Evolutionary conservation across 2,113 vertebrate genomes (phyloP).

Genomic region (Atherinomorus stipes): DNA sequence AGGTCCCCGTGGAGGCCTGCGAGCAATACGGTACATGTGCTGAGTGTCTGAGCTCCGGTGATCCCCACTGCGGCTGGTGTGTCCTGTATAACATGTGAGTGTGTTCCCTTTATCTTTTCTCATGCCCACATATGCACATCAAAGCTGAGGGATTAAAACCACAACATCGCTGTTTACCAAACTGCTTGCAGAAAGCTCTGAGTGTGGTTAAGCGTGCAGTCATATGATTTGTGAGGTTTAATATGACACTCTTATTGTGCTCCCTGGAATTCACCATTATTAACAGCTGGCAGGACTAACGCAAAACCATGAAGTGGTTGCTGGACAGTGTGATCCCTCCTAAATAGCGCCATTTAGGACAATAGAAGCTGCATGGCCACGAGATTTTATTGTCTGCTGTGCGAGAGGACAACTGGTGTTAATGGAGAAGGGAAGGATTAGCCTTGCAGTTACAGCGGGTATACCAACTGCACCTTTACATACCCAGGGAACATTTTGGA

Average conservation of each 20-base stretch:
- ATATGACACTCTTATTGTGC: slow-evolving; percentile 36
- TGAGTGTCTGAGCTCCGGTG: slow-evolving; percentile 90
- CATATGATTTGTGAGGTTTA: slow-evolving; percentile 36
- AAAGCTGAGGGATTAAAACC: slow-evolving; percentile 43
- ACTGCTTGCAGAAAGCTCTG: slow-evolving; percentile 23
- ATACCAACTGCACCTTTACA: slow-evolving; percentile 51
- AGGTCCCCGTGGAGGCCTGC: slow-evolving; percentile 92
- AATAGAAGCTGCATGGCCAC: slow-evolving; percentile 39
- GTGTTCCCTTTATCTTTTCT: slow-evolving; percentile 20
- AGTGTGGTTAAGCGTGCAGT: slow-evolving; percentile 22
- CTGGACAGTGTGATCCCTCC: slow-evolving; percentile 46
- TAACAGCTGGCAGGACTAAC: slow-evolving; percentile 52
- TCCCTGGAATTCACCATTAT: slow-evolving; percentile 43
- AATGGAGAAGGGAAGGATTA: slow-evolving; percentile 67
- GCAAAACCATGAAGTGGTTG: slow-evolving; percentile 41
- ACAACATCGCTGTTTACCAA: slow-evolving; percentile 29
- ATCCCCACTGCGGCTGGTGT: slow-evolving; percentile 97
- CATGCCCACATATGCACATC: slow-evolving; percentile 8
- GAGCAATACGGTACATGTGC: slow-evolving; percentile 91
- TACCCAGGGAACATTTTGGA: slow-evolving; percentile 68
- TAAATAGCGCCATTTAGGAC: slow-evolving; percentile 54
- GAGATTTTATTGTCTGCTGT: slow-evolving; percentile 43
- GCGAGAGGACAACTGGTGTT: slow-evolving; percentile 37
- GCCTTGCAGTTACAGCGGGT: slow-evolving; percentile 47
- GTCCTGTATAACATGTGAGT: slow-evolving; percentile 95